Conservation (phyloP, 64 coral and sea anemone genomes). For the Trachythela sp. region DNA sequence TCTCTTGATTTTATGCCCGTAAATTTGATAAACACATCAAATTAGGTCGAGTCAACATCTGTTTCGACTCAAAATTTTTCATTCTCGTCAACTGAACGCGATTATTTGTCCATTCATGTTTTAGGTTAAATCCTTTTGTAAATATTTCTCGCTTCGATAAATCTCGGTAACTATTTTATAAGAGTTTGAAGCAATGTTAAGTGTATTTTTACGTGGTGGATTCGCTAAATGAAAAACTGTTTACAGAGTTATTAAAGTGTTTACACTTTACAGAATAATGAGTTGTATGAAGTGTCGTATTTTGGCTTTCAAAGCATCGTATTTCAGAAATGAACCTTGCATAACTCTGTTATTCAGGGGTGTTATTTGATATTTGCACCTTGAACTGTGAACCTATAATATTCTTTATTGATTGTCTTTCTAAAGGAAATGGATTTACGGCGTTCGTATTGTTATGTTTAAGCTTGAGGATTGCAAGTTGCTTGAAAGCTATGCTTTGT, state of each 20-base stretch:
- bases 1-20: no score
- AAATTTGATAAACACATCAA: no score
- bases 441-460: neutral
- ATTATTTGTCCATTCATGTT: neutral
- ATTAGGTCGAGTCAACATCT: no score
- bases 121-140: neutral
- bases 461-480: neutral
- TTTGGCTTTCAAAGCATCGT: no score
- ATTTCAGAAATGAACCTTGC: neutral
- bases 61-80: no score
- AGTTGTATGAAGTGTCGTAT: no score
- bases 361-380: constrained; percentile 13
- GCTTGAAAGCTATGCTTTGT: neutral
- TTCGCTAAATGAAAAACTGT: neutral
- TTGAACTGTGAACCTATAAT: neutral
- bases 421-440: neutral
- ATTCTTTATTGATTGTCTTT: neutral
- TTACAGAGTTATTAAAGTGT: neutral
- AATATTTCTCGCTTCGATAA: neutral
- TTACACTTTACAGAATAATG: no score
- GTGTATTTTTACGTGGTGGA: neutral
- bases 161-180: neutral
- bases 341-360: neutral
- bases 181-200: neutral
- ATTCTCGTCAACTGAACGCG: no score